phyloP scores from a whole-genome alignment of 1,140 invertebrate genomes.

The Trachymyrmex septentrionalis region DNA sequence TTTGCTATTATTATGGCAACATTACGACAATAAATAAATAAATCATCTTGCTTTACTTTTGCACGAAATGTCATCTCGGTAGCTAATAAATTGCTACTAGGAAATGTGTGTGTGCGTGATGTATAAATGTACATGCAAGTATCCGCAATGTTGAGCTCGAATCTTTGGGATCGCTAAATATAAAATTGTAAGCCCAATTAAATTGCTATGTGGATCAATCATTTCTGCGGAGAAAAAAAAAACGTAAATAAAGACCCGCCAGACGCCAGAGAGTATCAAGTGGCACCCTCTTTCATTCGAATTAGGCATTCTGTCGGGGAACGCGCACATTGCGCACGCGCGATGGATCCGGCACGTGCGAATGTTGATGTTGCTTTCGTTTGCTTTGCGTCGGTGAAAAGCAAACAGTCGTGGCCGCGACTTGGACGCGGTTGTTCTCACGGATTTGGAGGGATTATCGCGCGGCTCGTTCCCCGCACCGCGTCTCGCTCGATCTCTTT shows the following conservation, averaged over 20 bases:
- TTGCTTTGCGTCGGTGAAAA: neutral
- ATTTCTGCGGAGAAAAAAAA: neutral
- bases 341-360: neutral
- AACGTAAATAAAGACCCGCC: neutral
- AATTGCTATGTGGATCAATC: neutral
- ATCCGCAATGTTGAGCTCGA: too few relatives aligned
- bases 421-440: conserved; percentile 26
- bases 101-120: too few relatives aligned
- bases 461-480: neutral
- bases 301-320: neutral
- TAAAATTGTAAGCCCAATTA: too few relatives aligned
- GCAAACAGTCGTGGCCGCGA: conserved; percentile 61
- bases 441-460: conserved; percentile 16
- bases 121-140: too few relatives aligned
- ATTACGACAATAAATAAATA: too few relatives aligned
- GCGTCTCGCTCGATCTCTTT: conserved; percentile 61
- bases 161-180: too few relatives aligned
- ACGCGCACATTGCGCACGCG: neutral
- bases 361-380: conserved; percentile 40
- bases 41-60: too few relatives aligned
- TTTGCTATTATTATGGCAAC: too few relatives aligned
- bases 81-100: too few relatives aligned
- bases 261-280: neutral
- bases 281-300: conserved; percentile 23
- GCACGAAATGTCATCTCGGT: too few relatives aligned